phyloP scores from a whole-genome alignment of 2,113 vertebrate genomes.

The Phalacrocorax carbo region DNA sequence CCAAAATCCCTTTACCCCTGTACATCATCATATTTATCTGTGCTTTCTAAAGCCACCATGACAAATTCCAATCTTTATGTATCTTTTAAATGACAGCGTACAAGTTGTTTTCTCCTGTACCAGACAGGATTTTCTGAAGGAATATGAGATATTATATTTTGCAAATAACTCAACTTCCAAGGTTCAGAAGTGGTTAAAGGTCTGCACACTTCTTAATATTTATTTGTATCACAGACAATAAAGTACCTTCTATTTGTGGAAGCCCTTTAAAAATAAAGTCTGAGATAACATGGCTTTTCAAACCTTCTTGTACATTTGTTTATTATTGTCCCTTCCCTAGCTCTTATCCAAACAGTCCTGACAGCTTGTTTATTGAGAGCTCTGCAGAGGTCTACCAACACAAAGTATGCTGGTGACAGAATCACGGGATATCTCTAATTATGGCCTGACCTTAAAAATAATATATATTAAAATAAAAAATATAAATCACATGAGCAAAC shows the following conservation, averaged over 20 bases:
- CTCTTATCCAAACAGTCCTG: slow-evolving; percentile 66
- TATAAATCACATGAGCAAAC: not conserved
- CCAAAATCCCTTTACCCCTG: not conserved
- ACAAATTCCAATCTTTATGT: not conserved
- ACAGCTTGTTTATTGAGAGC: slow-evolving; percentile 60
- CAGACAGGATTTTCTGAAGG: not conserved
- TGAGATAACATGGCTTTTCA: slow-evolving; percentile 13
- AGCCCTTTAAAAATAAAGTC: slow-evolving; percentile 4
- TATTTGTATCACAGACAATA: slow-evolving; percentile 39
- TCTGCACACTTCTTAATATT: not conserved
- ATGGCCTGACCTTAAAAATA: not conserved
- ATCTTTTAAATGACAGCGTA: not conserved
- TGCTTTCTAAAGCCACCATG: not conserved
- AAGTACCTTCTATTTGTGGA: not conserved
- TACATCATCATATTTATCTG: not conserved
- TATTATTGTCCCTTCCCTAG: slow-evolving; percentile 46
- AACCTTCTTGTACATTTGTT: slow-evolving; percentile 11
- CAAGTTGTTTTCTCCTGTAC: not conserved
- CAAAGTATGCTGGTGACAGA: slow-evolving; percentile 42
- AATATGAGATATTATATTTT: not conserved
- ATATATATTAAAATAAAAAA: not conserved
- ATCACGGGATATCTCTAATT: not conserved
- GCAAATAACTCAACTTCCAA: not conserved
- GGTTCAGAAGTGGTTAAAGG: not conserved
- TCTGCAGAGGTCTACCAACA: not conserved